Evolutionary conservation across 2,888 invertebrate genomes (phyloP), one percentile per base, ranked within the genome.

Genomic region (Cephus rjabovi): DNA sequence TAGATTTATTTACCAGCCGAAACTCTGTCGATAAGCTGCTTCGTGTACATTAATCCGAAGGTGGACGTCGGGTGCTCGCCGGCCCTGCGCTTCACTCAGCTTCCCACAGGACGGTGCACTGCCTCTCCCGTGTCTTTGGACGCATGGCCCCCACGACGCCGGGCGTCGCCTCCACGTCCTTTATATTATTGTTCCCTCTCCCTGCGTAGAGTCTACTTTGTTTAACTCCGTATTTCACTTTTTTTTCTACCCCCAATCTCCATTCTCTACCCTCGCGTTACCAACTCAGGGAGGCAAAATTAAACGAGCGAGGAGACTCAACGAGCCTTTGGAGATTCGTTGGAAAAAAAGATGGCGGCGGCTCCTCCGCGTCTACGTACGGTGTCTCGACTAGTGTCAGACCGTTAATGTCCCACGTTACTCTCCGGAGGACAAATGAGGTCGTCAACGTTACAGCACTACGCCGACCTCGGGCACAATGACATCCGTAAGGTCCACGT

Each of bases 21-120:
- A 76, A 76, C 83, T 74, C 81, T 79, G 82, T 81, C 84, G 85
- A 86, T 87, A 86, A 83, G 82, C 83, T 79, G 79, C 76, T 77
- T 76, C 75, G 73, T 78, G 79, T 76, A 80, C 80, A 82, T 83
- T 84, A 83, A 86, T 86, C 81, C 80, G 75, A 15, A 78, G 76
- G 37, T 31, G 68, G 76, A 34, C 31, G 23, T 34, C 23, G 30
- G 40, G 1, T 40, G 40, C 9, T 23, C 56, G 9, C 23, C 56
- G 23, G 56, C 56, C 23, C 56, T 56, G 23, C 9, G 56, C 56
- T 56, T 56, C 23, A 0, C 2, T 2, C 0, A 0, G 40, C 15
- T 56, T 56, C 23, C 23, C 23, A 23, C 56, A 56, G 56, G 56
- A 56, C 56, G 56, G 6, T 6, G 9, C 40, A 23, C 40, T 9